Evolutionary conservation across 2,113 vertebrate genomes (phyloP).

Genomic region (sheep (Ovis aries)): DNA sequence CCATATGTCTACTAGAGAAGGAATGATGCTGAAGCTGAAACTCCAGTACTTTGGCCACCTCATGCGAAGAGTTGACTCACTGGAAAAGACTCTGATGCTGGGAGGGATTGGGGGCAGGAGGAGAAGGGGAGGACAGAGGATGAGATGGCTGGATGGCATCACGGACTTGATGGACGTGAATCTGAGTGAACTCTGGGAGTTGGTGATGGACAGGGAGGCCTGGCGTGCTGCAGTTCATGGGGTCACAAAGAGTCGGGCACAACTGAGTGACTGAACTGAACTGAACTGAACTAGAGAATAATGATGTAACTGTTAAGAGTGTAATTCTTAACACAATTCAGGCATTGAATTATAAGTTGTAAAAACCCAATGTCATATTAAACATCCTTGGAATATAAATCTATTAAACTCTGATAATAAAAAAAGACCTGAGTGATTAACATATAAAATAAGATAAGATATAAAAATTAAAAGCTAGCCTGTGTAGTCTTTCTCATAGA

Average conservation of each 20-base stretch:
- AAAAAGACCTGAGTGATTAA: neutral
- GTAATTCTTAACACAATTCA: neutral
- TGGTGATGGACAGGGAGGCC: too few relatives aligned
- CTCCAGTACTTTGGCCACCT: too few relatives aligned
- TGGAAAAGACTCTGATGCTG: too few relatives aligned
- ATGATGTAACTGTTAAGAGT: neutral
- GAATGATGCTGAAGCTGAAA: too few relatives aligned
- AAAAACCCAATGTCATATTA: neutral
- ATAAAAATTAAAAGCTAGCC: neutral
- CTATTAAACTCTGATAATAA: neutral
- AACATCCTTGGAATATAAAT: constrained; percentile 5
- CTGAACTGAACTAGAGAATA: neutral
- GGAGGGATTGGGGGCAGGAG: too few relatives aligned
- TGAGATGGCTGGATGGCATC: too few relatives aligned
- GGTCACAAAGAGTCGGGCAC: too few relatives aligned
- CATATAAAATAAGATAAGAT: neutral
- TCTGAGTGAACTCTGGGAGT: too few relatives aligned
- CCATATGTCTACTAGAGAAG: neutral
- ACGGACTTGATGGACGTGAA: accelerated
- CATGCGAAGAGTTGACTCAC: too few relatives aligned
- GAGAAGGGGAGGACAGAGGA: too few relatives aligned
- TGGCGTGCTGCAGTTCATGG: too few relatives aligned
- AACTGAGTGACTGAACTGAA: too few relatives aligned
- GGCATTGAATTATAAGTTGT: neutral
- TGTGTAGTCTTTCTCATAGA: neutral